These are phyloP conservation scores for Pygoscelis adeliae DNA, from an alignment of 2,113 vertebrate species.

Conservation along the genomic window DNA sequence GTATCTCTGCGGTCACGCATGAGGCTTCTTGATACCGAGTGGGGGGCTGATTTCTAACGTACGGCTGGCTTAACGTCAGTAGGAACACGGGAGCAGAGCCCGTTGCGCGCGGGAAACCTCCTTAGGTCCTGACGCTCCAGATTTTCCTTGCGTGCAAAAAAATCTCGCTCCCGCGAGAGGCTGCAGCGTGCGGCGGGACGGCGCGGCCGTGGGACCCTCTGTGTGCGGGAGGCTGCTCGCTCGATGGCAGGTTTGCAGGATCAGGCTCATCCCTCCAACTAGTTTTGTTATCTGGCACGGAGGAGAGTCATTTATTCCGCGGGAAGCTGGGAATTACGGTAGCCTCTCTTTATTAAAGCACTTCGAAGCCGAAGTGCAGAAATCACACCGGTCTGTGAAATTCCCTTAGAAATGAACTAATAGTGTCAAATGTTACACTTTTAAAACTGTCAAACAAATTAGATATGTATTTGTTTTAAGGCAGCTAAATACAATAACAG, in stretches of 20 bases:
- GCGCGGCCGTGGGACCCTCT: not conserved
- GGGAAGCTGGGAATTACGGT: not conserved
- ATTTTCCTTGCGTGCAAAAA: not conserved
- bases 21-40: not conserved
- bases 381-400: not conserved
- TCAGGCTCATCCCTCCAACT: not conserved
- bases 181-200: not conserved
- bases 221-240: not conserved
- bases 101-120: not conserved
- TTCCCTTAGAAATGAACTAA: not conserved
- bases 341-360: not conserved
- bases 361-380: not conserved
- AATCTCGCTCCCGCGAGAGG: not conserved
- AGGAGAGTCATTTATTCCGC: not conserved
- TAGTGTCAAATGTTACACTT: not conserved
- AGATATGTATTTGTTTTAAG: conserved; percentile 30
- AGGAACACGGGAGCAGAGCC: not conserved
- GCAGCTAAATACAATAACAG: not conserved
- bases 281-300: not conserved
- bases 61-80: not conserved
- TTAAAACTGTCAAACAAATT: not conserved
- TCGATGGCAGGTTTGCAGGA: not conserved
- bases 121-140: not conserved
- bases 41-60: not conserved
- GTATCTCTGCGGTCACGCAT: not conserved